These are phyloP conservation scores for Coecobrya sp. DNA, from an alignment of 2,888 invertebrate species.

Conservation along the genomic window DNA sequence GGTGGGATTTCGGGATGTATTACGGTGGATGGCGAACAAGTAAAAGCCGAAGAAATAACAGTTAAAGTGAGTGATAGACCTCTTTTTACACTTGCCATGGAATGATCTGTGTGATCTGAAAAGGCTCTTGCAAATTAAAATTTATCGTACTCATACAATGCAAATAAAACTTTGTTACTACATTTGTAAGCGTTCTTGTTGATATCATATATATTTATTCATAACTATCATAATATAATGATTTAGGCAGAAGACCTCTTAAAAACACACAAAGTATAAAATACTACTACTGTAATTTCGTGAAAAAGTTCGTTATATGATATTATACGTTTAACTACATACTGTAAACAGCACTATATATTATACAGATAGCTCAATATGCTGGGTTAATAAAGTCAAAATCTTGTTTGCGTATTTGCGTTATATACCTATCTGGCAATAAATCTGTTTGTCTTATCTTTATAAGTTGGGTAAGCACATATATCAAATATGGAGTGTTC, in stretches of 20 bases:
- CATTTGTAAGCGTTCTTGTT: conserved; percentile 10
- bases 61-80: conserved; percentile 62
- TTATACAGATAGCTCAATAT: too few relatives aligned
- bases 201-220: conserved; percentile 10
- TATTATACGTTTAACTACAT: too few relatives aligned
- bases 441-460: too few relatives aligned
- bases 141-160: not conserved
- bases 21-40: conserved; percentile 71
- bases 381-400: conserved; percentile 9
- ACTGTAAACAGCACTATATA: too few relatives aligned
- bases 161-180: not conserved
- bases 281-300: too few relatives aligned
- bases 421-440: too few relatives aligned
- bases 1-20: conserved; percentile 65
- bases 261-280: not conserved
- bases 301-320: too few relatives aligned
- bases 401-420: not conserved
- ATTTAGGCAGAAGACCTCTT: too few relatives aligned
- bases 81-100: conserved; percentile 25
- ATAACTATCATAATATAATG: too few relatives aligned
- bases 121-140: not conserved
- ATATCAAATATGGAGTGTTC: not conserved
- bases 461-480: too few relatives aligned
- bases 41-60: conserved; percentile 68
- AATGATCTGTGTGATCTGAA: conserved; percentile 27